Evolutionary conservation across 1,140 invertebrate species (phyloP).

Genomic region (Drosophila triauraria): DNA sequence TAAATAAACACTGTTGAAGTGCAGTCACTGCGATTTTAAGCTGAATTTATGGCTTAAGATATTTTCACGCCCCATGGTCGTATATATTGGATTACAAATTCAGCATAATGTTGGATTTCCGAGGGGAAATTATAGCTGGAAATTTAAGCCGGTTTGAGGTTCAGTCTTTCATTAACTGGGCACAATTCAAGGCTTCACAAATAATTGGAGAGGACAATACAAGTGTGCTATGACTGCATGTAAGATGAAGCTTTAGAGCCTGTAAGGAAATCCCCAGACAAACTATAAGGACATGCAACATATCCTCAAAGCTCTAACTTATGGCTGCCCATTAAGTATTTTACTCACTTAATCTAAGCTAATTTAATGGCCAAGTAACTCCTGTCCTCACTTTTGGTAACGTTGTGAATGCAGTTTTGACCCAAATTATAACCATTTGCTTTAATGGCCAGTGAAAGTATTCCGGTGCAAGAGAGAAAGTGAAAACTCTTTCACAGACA

Average conservation of each 20-base stretch:
- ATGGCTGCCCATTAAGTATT: no score
- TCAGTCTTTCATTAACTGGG: slow-evolving; percentile 1
- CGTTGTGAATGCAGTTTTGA: background rate
- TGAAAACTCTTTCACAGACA: slow-evolving; percentile 31
- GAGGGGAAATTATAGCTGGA: background rate
- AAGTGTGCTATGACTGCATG: background rate
- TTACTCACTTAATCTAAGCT: background rate
- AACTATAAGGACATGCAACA: background rate
- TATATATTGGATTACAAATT: slow-evolving; percentile 7
- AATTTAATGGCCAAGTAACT: slow-evolving; percentile 2
- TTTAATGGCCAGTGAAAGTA: slow-evolving; percentile 15
- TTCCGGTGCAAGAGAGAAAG: slow-evolving; percentile 23
- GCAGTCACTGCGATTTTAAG: slow-evolving; percentile 20
- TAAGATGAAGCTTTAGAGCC: background rate
- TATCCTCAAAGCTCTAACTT: no score
- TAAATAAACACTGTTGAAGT: slow-evolving; percentile 18
- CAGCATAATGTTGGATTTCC: background rate
- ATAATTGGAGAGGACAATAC: background rate
- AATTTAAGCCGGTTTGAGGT: background rate
- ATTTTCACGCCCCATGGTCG: background rate
- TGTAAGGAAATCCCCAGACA: background rate
- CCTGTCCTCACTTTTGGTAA: background rate
- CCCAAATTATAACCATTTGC: slow-evolving; percentile 3
- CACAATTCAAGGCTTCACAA: background rate
- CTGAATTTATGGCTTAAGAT: slow-evolving; percentile 15